These are phyloP conservation scores for Philonicus albiceps DNA, from an alignment of 2,888 invertebrate genomes.

Conservation along the genomic window DNA sequence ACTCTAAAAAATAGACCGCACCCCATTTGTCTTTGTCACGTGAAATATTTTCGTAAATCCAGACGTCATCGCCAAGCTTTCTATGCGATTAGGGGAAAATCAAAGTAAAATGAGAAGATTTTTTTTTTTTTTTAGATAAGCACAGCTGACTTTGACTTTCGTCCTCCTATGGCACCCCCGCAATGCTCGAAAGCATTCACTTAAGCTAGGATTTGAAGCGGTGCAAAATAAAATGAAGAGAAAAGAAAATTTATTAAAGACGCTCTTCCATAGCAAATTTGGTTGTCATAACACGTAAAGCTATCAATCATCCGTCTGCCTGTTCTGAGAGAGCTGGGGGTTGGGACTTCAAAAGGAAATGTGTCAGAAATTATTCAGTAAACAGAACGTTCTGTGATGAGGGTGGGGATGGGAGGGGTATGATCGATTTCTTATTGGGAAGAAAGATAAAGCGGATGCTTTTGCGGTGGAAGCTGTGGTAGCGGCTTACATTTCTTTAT, in stretches of 20 bases:
- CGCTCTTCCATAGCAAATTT: not conserved
- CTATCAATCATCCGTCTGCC: not conserved
- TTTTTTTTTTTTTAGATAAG: not conserved
- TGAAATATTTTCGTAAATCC: not conserved
- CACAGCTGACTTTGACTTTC: not conserved
- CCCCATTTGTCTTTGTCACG: not conserved
- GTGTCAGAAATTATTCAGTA: not conserved
- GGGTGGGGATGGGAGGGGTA: not conserved
- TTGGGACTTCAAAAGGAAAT: not conserved
- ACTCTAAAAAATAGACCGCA: not conserved
- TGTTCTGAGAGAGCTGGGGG: not conserved
- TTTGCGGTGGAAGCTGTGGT: not conserved
- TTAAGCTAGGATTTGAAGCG: not conserved
- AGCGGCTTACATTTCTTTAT: not conserved
- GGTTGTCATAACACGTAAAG: not conserved
- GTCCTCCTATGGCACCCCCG: not conserved
- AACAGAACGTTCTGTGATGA: not conserved
- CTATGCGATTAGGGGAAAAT: not conserved
- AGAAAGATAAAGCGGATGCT: not conserved
- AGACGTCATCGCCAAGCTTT: not conserved
- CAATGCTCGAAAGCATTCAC: not conserved
- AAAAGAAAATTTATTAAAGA: not conserved
- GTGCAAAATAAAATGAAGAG: not conserved
- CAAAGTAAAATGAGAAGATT: not conserved
- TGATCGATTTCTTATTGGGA: not conserved